Evolutionary conservation across 2,113 vertebrate genomes (phyloP).

Genomic region (Suncus etruscus): DNA sequence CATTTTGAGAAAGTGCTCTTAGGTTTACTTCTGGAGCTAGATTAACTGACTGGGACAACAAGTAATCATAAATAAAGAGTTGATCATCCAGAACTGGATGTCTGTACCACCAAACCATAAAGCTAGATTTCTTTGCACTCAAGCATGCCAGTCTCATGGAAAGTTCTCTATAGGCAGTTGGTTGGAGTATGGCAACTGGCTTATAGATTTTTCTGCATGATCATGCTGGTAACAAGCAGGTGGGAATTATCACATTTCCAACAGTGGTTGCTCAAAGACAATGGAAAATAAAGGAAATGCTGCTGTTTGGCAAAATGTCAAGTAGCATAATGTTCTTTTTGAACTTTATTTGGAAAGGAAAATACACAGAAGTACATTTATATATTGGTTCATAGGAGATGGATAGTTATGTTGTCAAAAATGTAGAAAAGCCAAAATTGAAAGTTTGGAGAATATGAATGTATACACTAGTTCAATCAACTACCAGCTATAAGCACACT

Average conservation of each 20-base stretch:
- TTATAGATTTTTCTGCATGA: background rate
- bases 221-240: background rate
- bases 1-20: background rate
- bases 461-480: background rate
- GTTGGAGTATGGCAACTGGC: background rate
- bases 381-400: background rate
- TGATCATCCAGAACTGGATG: background rate
- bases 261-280: background rate
- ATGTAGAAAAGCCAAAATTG: background rate
- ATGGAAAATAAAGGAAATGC: background rate
- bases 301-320: background rate
- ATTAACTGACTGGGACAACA: background rate
- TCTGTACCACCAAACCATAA: background rate
- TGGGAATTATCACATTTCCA: background rate
- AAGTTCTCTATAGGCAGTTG: background rate
- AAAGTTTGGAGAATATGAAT: background rate
- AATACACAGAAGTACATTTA: background rate
- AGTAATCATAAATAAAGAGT: slow-evolving; percentile 3
- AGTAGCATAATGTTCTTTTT: background rate
- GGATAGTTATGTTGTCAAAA: background rate
- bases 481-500: background rate
- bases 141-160: background rate
- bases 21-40: background rate
- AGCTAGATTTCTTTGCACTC: background rate
- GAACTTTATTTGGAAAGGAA: background rate